Base-by-base conservation (phyloP, 2,797 vertebrate genomes). In the Anas flavirostris region DNA sequence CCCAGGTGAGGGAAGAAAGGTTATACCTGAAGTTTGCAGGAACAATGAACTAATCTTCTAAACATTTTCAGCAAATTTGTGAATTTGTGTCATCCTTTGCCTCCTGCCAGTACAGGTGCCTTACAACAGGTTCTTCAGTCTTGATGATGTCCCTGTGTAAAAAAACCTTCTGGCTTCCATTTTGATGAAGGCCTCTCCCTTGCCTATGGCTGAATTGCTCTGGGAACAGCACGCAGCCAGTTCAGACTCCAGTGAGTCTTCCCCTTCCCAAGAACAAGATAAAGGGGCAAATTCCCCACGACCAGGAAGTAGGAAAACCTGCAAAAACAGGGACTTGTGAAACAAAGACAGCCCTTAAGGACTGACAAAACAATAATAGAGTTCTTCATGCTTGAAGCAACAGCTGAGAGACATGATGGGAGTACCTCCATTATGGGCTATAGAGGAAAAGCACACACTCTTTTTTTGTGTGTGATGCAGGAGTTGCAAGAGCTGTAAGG, bases 91-190 rank as follows among this genome's bases (percentile, higher is more conserved):
- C 12, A 53, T 39, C 21, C 15, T 70, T 74, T 63, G 23, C 21
- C 29, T 91, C 44, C 35, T 52, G 16, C 60, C 7, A 78, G 5
- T 41, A 18, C 1, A 0, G 3, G 18, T 53, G 50, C 4, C 26
- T 1, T 1, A 50, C 35, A 55, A 15, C 1, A 5, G 17, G 2
- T 9, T 5, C 63, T 64, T 63, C 26, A 56, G 16, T 59, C 37
- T 63, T 52, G 59, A 76, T 16, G 9, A 63, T 5, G 4, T 4
- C 4, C 26, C 73, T 17, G 15, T 6, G 74, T 4, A 58, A 91
- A 33, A 1, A 1, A 31, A 1, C 1, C 23, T 16, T 86, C 77
- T 81, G 82, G 10, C 35, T 78, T 66, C 28, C 25, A 62, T 26
- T 75, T 21, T 50, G 43, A 74, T 39, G 10, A 80, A 72, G 21